Evolutionary conservation across 2,888 invertebrate species (phyloP).

Genomic region (Lycaena phlaeas): DNA sequence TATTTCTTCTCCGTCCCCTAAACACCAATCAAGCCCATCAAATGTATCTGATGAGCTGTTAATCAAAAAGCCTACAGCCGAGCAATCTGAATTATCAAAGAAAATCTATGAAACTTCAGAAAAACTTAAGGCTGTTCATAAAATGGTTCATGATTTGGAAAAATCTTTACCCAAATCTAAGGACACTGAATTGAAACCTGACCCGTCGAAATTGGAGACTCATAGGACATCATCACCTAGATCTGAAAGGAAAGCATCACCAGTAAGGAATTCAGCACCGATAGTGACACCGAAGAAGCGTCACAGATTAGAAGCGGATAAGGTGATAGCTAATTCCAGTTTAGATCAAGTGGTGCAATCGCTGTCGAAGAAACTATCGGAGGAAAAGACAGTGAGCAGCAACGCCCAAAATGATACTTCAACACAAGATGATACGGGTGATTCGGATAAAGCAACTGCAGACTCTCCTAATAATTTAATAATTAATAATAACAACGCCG

Average conservation of each 20-base stretch:
- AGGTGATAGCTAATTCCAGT: slow-evolving; percentile 45
- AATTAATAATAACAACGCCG: slow-evolving; percentile 28
- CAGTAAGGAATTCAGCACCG: slow-evolving; percentile 51
- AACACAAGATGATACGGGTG: slow-evolving; percentile 38
- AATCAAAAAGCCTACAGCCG: slow-evolving; percentile 49
- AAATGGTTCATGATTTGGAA: slow-evolving; percentile 61
- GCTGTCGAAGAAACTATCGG: slow-evolving; percentile 59
- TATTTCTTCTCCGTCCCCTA: slow-evolving; percentile 29
- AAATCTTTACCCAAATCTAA: slow-evolving; percentile 57
- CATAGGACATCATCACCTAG: slow-evolving; percentile 48
- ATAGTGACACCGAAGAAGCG: slow-evolving; percentile 82
- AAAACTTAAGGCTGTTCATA: slow-evolving; percentile 63
- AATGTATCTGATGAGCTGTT: slow-evolving; percentile 44
- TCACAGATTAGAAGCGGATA: slow-evolving; percentile 77
- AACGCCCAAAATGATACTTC: slow-evolving; percentile 35
- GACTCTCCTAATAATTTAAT: slow-evolving; percentile 25
- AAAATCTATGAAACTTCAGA: slow-evolving; percentile 67
- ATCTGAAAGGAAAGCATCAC: slow-evolving; percentile 48
- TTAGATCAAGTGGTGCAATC: slow-evolving; percentile 65
- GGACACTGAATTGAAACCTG: slow-evolving; percentile 43
- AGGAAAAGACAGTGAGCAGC: slow-evolving; percentile 40
- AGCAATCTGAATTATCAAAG: slow-evolving; percentile 63
- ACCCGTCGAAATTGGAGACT: slow-evolving; percentile 39
- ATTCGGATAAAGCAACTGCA: slow-evolving; percentile 30
- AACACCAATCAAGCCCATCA: slow-evolving; percentile 25